A percentile compares a stretch with the other conserved stretches of the same genome.
phyloP scores from a whole-genome alignment of 1,140 invertebrate species.

The Drosophila tropicalis region DNA sequence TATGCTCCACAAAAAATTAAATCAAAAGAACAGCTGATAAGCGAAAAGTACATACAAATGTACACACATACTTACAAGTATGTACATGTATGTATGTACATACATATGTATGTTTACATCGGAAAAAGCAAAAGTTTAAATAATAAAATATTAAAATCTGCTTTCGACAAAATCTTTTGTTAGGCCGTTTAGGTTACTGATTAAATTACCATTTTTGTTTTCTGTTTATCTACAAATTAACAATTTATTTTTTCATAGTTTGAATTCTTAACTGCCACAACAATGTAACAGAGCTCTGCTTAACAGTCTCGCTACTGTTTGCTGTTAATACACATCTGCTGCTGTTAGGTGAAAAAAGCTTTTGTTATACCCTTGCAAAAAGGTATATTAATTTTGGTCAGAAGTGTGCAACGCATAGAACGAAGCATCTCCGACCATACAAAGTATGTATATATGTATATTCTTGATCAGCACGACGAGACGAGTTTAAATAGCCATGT shows the following conservation, averaged over 20 bases:
- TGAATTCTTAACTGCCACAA: neutral
- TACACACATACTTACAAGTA: neutral
- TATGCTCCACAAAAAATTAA: neutral
- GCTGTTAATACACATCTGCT: neutral
- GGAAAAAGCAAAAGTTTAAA: neutral
- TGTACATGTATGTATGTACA: neutral
- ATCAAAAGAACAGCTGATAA: slow-evolving; percentile 4
- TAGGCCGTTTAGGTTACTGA: too few relatives aligned
- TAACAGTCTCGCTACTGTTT: slow-evolving; percentile 3
- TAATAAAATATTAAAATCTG: too few relatives aligned
- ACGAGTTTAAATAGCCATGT: too few relatives aligned
- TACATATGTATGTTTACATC: neutral
- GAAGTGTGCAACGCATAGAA: too few relatives aligned
- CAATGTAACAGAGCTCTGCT: neutral
- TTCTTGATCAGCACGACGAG: too few relatives aligned
- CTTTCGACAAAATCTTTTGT: neutral
- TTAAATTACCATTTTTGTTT: too few relatives aligned
- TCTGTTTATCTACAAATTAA: neutral
- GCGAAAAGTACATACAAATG: neutral
- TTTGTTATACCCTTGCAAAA: too few relatives aligned
- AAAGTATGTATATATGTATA: too few relatives aligned
- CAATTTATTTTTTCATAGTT: neutral
- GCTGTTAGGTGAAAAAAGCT: neutral
- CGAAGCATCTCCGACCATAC: too few relatives aligned
- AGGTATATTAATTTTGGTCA: too few relatives aligned